These are phyloP conservation scores for Plectrocnemia conspersa DNA, from an alignment of 1,140 invertebrate species.

Conservation along the genomic window DNA sequence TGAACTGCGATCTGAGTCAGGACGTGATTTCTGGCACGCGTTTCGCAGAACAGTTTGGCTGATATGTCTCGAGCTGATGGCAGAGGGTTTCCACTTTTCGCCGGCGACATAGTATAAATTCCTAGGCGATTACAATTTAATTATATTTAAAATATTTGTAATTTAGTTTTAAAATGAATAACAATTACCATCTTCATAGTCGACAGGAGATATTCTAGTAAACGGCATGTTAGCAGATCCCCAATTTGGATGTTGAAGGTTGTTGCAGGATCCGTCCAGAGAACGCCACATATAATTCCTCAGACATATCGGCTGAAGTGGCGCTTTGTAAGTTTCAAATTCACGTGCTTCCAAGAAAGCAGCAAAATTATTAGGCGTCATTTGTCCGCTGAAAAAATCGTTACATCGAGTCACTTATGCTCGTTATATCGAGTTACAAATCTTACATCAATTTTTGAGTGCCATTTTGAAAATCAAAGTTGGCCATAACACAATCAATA, in stretches of 20 bases:
- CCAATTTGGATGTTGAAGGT: slow-evolving; percentile 15
- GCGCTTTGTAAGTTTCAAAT: slow-evolving; percentile 3
- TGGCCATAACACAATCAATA: no score
- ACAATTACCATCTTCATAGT: slow-evolving; percentile 25
- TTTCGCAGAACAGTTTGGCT: slow-evolving; percentile 10
- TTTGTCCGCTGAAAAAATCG: slow-evolving; percentile 21
- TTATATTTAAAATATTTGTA: not conserved
- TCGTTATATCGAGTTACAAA: no score
- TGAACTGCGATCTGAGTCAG: slow-evolving; percentile 36
- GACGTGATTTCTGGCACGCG: not conserved
- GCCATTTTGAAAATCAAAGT: no score
- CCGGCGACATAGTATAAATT: slow-evolving; percentile 23
- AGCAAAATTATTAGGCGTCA: slow-evolving; percentile 29
- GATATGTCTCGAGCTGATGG: slow-evolving; percentile 24
- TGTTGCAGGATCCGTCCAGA: slow-evolving; percentile 23
- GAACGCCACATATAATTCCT: not conserved
- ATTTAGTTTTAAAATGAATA: not conserved
- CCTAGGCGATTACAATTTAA: slow-evolving; percentile 14
- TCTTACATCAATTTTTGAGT: no score
- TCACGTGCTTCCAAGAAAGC: slow-evolving; percentile 18
- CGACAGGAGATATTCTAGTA: slow-evolving; percentile 20
- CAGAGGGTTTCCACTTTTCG: slow-evolving; percentile 25
- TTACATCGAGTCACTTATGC: no score
- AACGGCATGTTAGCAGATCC: slow-evolving; percentile 23
- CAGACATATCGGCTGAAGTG: not conserved